Evolutionary conservation across 2,113 vertebrate species (phyloP).

Genomic region (Synodontis membranacea): DNA sequence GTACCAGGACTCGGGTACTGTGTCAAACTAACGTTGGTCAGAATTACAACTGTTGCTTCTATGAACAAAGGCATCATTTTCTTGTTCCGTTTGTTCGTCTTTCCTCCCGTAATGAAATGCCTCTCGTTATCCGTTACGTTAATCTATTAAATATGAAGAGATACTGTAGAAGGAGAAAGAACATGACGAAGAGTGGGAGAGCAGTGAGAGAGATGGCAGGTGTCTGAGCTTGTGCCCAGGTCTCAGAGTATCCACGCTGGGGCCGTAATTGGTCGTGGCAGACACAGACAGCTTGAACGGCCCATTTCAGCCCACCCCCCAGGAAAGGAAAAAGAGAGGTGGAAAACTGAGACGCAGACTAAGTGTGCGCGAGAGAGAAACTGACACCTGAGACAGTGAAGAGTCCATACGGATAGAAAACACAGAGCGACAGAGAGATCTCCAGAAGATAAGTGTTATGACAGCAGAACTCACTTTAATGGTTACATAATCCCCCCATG

Average conservation of each 20-base stretch:
- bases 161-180: conserved; percentile 7
- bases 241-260: conserved; percentile 51
- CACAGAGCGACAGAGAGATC: conserved; percentile 57
- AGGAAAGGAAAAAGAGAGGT: conserved; percentile 44
- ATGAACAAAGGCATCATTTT: neutral
- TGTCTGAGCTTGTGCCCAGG: conserved; percentile 65
- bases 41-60: neutral
- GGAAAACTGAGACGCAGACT: conserved; percentile 38
- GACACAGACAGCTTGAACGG: conserved; percentile 63
- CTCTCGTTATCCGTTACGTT: neutral
- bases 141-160: neutral
- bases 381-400: conserved; percentile 60
- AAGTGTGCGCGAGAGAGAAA: conserved; percentile 30
- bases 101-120: neutral
- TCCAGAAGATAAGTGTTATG: conserved; percentile 46
- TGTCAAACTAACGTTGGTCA: neutral
- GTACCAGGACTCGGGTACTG: neutral
- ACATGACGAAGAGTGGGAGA: conserved; percentile 46
- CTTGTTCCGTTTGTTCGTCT: neutral
- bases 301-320: conserved; percentile 47
- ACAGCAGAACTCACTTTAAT: conserved; percentile 39
- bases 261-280: conserved; percentile 73
- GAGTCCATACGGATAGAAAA: conserved; percentile 3
- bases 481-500: conserved; percentile 47
- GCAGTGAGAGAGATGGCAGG: conserved; percentile 64